Evolutionary conservation across 2,113 vertebrate genomes (phyloP), one percentile per base, ranked within the genome.

Genomic region (Amazona vittata): DNA sequence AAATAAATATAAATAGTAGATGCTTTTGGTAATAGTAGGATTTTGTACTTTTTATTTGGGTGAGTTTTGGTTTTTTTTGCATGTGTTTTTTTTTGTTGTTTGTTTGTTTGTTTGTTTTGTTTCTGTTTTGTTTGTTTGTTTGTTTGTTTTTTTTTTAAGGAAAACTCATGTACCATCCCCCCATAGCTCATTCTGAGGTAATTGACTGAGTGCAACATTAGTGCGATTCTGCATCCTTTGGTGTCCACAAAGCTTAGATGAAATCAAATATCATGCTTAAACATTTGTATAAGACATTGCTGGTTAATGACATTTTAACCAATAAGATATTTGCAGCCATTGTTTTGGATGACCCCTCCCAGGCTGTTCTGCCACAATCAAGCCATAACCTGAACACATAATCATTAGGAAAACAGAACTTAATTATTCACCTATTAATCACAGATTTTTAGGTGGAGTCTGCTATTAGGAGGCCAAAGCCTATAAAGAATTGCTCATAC

Each of bases 1-100:
- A 73, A 83, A 68, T 46, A 53, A 18, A 55, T 8, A 24, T 31
- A 25, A 67, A 60, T n/a, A 79, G 52, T 3, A 52, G 9, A 70
- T 39, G 0, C 0, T 39, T 76, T 64, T 47, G 25, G 29, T 21
- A 71, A 71, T 18, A 62, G 20, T 11, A 3, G 0, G 22, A 65
- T 86, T 89, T 86, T 39, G 31, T 24, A 15, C 13, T 4, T 22
- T 22, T 57, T 21, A 22, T 57, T 21, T 13, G 13, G 33, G 28
- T 29, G 16, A 31, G 17, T 8, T 55, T 33, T 55, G 53, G 3
- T 2, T 4, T 12, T 55, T 31, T 55, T 55, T 55, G 7, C 3
- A 2, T 31, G 52, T 29, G 52, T 37, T 37, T 37, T 37, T 37
- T 37, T 37, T 37, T 37, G 37, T 37, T 37, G 37, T 37, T 37